Percentiles rank a stretch among this genome's conserved stretches.
These are phyloP conservation scores for Hiodon tergisus DNA, from an alignment of 2,113 vertebrate species.

Conservation along the genomic window DNA sequence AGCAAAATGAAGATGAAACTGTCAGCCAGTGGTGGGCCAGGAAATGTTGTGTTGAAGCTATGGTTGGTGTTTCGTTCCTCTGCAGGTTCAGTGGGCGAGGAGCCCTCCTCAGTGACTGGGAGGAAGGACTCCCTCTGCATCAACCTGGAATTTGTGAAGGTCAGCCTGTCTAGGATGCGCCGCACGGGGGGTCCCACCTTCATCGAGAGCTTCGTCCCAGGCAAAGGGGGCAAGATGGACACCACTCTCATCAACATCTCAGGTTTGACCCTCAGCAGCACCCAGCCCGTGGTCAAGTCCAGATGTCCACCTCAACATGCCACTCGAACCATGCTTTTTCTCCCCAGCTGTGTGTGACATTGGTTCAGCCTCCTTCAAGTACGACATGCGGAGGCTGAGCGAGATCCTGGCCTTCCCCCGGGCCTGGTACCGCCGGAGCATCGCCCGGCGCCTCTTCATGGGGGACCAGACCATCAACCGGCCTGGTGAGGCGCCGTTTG, in stretches of 20 bases:
- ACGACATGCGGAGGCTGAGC: constrained; percentile 94
- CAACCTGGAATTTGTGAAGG: constrained; percentile 97
- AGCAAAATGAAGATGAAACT: background rate
- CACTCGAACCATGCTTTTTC: background rate
- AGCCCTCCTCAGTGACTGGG: constrained; percentile 88
- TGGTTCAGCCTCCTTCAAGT: constrained; percentile 96
- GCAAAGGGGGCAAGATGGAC: constrained; percentile 88
- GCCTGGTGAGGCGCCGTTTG: constrained; percentile 62
- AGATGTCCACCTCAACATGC: too few relatives aligned
- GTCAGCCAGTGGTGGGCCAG: background rate
- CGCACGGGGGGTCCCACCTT: constrained; percentile 84
- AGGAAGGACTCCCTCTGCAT: constrained; percentile 97
- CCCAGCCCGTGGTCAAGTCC: too few relatives aligned
- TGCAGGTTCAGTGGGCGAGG: constrained; percentile 86
- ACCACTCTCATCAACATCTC: constrained; percentile 98
- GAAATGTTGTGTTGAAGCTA: too few relatives aligned
- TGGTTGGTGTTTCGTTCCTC: background rate
- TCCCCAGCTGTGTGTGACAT: constrained; percentile 91
- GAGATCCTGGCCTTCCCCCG: constrained; percentile 96
- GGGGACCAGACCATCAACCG: constrained; percentile 96
- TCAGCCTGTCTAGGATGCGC: constrained; percentile 90
- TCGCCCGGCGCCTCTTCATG: constrained; percentile 89
- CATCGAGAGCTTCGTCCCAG: constrained; percentile 76
- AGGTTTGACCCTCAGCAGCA: constrained; percentile 58
- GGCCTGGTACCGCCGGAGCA: constrained; percentile 96